Conservation (phyloP, 2,888 invertebrate genomes). For the Chalcosyrphus nemorum region DNA sequence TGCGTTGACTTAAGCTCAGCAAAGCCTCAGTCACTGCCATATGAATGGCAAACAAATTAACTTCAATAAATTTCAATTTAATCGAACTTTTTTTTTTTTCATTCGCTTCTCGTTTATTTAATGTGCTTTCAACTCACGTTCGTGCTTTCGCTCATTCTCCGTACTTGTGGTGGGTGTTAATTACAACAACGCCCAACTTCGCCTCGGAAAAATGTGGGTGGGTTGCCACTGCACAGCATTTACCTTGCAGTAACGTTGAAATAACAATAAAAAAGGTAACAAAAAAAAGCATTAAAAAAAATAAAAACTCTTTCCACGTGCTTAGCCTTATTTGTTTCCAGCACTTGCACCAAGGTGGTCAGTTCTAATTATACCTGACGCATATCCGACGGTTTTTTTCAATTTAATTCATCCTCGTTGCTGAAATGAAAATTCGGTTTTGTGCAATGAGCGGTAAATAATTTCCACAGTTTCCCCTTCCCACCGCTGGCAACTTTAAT, state of each 20-base stretch:
- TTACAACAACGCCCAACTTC: slow-evolving; percentile 10
- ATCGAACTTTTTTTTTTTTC: slow-evolving; percentile 22
- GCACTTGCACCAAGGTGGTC: not conserved
- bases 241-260: slow-evolving; percentile 12
- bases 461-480: not conserved
- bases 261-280: not conserved
- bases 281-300: not conserved
- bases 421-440: slow-evolving; percentile 17
- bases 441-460: not conserved
- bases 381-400: not conserved
- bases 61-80: slow-evolving; percentile 47
- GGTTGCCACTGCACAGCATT: slow-evolving; percentile 23
- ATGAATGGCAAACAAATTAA: slow-evolving; percentile 28
- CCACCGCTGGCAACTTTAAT: slow-evolving; percentile 8
- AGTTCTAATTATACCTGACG: not conserved
- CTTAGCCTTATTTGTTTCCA: not conserved
- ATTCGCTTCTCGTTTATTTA: not conserved
- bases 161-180: slow-evolving; percentile 38
- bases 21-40: not conserved
- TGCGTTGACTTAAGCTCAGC: not conserved
- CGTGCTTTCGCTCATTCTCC: slow-evolving; percentile 4
- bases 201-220: not conserved
- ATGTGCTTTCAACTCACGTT: slow-evolving; percentile 45
- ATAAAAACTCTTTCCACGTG: not conserved
- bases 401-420: not conserved